Base-by-base conservation (phyloP, 2,797 vertebrate species). In the Borostomias antarcticus region DNA sequence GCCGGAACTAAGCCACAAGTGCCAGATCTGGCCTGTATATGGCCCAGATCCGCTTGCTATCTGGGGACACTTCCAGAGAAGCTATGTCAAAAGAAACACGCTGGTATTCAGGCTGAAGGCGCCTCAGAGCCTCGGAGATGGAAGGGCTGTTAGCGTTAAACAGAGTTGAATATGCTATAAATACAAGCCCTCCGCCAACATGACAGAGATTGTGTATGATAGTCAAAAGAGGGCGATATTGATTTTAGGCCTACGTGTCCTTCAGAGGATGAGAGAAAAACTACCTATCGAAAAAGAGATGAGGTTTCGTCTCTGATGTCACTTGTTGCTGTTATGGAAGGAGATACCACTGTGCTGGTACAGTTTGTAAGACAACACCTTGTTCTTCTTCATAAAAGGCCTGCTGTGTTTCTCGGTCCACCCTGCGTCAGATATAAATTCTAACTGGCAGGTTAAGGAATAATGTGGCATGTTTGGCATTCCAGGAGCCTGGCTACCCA, bases 381-480 rank as follows among this genome's bases (percentile, higher is more conserved):
- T 19, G 8, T 7, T 7, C 23, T 51, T 4, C 7, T 23, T 23
- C 8, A 50, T 50, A 21, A 23, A 37, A 37, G 35, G 13, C 35
- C 5, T 37, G 8, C 48, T 23, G 48, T 23, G 19, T 25, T 51
- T 2, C 10, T 25, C 48, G 10, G 2, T 51, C 48, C 10, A 10
- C 21, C 48, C 23, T 21, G 2, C 23, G 48, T 21, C 48, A 29
- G 25, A 6, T 13, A 13, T 29, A 29, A 29, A 29, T 30, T 13
- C 15, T 26, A n/a, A 29, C 51, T 53, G 13, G 11, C 25, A 53
- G 11, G 13, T 54, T 29, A 54, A 29, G 52, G 25, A 54, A n/a
- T 30, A 56, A 56, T 6, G 28, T 56, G 13, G 37, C 33, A 59
- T 43, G 58, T 43, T 37, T 59, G 57, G 56, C 57, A 43, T 58